These are phyloP conservation scores for Cheilosia urbana DNA, from an alignment of 2,888 invertebrate genomes.

Conservation along the genomic window DNA sequence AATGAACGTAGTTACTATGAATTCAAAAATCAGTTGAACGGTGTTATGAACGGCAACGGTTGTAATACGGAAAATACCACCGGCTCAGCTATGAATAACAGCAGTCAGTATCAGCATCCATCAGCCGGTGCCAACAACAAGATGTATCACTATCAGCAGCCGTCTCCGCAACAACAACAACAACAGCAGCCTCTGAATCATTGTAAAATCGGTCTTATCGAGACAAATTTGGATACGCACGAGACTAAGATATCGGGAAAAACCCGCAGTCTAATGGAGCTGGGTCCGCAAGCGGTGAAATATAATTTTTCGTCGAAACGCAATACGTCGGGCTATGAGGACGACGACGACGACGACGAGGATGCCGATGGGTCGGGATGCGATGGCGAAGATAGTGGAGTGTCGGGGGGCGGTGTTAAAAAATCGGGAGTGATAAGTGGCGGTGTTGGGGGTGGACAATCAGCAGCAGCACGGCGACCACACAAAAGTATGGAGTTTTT, in stretches of 20 bases:
- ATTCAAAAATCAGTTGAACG: constrained; percentile 80
- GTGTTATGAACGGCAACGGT: constrained; percentile 80
- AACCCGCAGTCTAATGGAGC: constrained; percentile 88
- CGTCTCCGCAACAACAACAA: constrained; percentile 70
- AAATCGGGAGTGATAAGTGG: constrained; percentile 79
- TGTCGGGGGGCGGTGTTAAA: constrained; percentile 78
- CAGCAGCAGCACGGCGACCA: constrained; percentile 85
- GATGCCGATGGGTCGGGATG: constrained; percentile 50
- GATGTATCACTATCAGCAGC: constrained; percentile 67
- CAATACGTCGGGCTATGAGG: constrained; percentile 59
- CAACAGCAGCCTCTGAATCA: constrained; percentile 72
- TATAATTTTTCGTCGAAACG: constrained; percentile 67
- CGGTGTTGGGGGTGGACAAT: constrained; percentile 77
- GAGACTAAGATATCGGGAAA: constrained; percentile 87
- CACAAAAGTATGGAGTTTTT: constrained; percentile 98
- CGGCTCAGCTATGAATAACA: constrained; percentile 57
- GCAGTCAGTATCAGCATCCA: constrained; percentile 60
- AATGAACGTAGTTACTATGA: constrained; percentile 79
- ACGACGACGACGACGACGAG: constrained; percentile 42
- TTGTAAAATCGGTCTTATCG: constrained; percentile 89
- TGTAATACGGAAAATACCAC: constrained; percentile 67
- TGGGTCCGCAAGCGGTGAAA: constrained; percentile 82
- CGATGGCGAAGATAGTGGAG: constrained; percentile 67
- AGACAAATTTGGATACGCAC: constrained; percentile 94
- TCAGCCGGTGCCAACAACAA: constrained; percentile 25